Base-by-base conservation (phyloP, 2,797 vertebrate genomes). In the Masticophis lateralis region DNA sequence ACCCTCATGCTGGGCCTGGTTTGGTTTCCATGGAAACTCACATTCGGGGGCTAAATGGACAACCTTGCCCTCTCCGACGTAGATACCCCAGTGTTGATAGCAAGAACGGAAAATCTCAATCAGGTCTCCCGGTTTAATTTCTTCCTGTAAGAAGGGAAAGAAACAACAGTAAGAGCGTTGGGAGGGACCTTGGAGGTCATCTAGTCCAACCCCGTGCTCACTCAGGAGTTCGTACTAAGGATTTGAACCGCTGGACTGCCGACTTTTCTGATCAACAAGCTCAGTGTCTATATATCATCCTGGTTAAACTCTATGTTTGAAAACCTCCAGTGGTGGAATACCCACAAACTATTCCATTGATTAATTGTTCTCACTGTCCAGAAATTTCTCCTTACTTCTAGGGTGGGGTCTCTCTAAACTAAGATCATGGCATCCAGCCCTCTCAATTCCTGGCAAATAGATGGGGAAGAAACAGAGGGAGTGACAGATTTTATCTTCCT, bases 11-110 rank as follows among this genome's bases (percentile, higher is more conserved):
- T n/a, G 32, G 53, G 60, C 37, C 37, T 2, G n/a, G 7, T 8
- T 11, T 13, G 86, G 63, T 51, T 88, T 51, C 55, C 63, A 28
- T 53, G 57, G 66, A 88, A 55, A 94, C 97, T 97, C 97, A 97
- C 97, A 96, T 92, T 96, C 96, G 0, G 97, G 97, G 1, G 96
- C 96, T 93, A 97, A 91, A 86, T 97, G 97, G 60, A 97, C 66
- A 28, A 97, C 97, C 56, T 97, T 97, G 89, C 97, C 97, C 14
- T 96, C 89, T 0, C 97, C 97, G 9, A 97, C 92, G 1, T 97
- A 97, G 93, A 97, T 91, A 53, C 96, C 97, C 97, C 97, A 97
- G 92, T 97, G 97, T n/a, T 94, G 95, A 90, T 97, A 97, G 53
- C 96, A 74, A 61, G 96, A 95, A 86, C 96, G 97, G 92, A 97